Evolutionary conservation across 2,797 vertebrate species (phyloP).

Genomic region (Aselliscus stoliczkanus): DNA sequence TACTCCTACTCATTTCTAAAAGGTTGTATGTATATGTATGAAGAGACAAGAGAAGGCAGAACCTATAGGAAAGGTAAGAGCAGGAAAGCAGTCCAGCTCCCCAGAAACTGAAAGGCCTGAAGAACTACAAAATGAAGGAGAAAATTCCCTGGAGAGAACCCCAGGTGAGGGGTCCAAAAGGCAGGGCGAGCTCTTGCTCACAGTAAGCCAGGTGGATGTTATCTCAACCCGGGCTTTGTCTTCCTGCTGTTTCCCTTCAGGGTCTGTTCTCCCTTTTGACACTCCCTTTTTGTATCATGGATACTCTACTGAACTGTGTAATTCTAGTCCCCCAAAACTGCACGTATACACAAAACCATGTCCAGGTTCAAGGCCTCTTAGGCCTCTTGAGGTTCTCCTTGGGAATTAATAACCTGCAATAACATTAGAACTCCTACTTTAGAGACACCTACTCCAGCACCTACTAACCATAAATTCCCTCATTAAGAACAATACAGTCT

Average conservation of each 20-base stretch:
- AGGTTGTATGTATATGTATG: neutral
- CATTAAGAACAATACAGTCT: neutral
- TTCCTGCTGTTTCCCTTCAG: neutral
- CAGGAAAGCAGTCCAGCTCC: neutral
- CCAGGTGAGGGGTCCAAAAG: neutral
- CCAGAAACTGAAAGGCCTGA: neutral
- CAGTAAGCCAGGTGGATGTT: neutral
- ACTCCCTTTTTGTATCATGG: neutral
- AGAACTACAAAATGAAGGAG: neutral
- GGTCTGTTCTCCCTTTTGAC: neutral
- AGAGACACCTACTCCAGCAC: neutral
- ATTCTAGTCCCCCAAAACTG: neutral
- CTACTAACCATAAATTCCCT: neutral
- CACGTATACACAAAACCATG: neutral
- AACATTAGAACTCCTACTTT: neutral
- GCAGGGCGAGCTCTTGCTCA: neutral
- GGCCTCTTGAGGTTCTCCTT: neutral
- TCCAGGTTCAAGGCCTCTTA: neutral
- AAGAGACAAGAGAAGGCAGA: neutral
- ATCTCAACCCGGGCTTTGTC: neutral
- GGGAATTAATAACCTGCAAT: neutral
- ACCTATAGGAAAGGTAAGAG: neutral
- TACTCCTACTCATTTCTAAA: neutral
- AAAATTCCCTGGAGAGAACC: neutral
- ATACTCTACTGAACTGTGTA: neutral